phyloP scores from a whole-genome alignment of 37 sponge, comb jelly and placozoan genomes.

The Tethya wilhelma region DNA sequence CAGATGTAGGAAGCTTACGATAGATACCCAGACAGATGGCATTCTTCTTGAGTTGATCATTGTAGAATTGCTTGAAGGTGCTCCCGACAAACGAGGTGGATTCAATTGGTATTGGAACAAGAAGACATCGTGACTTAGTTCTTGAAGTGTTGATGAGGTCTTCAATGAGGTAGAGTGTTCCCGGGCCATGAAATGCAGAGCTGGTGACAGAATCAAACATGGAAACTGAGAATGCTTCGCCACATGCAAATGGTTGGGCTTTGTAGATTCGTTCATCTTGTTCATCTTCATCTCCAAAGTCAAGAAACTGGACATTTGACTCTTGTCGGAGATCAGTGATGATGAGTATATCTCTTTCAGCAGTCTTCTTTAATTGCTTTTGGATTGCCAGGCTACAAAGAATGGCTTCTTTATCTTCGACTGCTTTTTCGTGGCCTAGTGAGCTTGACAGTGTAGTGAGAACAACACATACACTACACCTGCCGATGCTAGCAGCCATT shows the following conservation, averaged over 20 bases:
- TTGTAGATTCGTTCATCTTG: constrained; percentile 26
- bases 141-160: constrained; percentile 18
- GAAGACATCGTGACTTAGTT: not conserved
- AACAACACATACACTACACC: constrained; percentile 58
- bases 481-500: constrained; percentile 14
- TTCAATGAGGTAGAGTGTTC: constrained; percentile 23
- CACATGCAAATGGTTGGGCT: constrained; percentile 66
- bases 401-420: constrained; percentile 72
- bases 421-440: constrained; percentile 15
- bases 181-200: constrained; percentile 44
- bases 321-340: constrained; percentile 57
- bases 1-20: not conserved
- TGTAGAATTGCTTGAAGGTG: constrained; percentile 35
- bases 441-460: constrained; percentile 16
- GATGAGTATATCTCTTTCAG: constrained; percentile 18
- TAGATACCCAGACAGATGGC: constrained; percentile 35
- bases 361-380: constrained; percentile 13
- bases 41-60: constrained; percentile 2
- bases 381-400: constrained; percentile 63
- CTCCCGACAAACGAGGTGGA: not conserved
- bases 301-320: constrained; percentile 77
- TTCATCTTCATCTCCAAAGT: constrained; percentile 63
- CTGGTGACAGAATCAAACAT: constrained; percentile 65
- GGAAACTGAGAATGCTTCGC: constrained; percentile 54
- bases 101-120: not conserved